These are phyloP conservation scores for Salticus scenicus DNA, from an alignment of 2,888 invertebrate species.

Conservation along the genomic window DNA sequence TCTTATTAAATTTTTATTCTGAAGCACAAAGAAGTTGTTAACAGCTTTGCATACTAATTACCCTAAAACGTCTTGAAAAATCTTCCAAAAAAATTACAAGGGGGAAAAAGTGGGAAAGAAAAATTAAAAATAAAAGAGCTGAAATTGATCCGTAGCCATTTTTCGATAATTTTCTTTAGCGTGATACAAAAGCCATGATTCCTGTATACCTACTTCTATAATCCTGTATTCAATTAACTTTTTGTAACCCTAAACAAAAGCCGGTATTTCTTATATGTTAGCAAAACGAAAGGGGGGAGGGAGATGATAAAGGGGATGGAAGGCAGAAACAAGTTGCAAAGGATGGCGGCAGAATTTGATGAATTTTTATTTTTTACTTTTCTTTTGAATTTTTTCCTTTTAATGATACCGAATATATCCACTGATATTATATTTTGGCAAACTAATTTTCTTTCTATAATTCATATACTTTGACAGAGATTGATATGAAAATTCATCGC, in stretches of 20 bases:
- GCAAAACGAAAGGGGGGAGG: conserved; percentile 30
- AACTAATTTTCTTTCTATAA: not conserved
- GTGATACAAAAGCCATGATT: conserved; percentile 56
- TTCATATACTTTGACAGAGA: not conserved
- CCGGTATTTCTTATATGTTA: conserved; percentile 32
- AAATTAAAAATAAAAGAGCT: conserved; percentile 47
- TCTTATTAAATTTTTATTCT: conserved; percentile 70
- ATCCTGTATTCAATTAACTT: conserved; percentile 69
- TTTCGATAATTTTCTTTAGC: conserved; percentile 67
- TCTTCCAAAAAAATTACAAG: conserved; percentile 34
- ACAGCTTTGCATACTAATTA: conserved; percentile 70
- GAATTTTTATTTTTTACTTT: too few relatives aligned
- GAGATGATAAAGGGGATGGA: conserved; percentile 43
- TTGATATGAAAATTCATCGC: not conserved
- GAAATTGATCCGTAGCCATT: conserved; percentile 58
- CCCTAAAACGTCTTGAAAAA: conserved; percentile 64
- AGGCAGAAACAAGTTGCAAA: conserved; percentile 57
- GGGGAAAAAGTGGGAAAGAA: not conserved
- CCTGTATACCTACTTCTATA: conserved; percentile 63
- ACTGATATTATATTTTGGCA: not conserved
- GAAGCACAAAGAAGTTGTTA: conserved; percentile 65
- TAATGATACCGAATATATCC: not conserved
- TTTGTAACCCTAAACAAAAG: conserved; percentile 56
- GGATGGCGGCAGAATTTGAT: conserved; percentile 45
- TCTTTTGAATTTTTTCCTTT: conserved; percentile 16